These are phyloP conservation scores for Melipona beecheii DNA, from an alignment of 2,888 invertebrate genomes.

Conservation along the genomic window DNA sequence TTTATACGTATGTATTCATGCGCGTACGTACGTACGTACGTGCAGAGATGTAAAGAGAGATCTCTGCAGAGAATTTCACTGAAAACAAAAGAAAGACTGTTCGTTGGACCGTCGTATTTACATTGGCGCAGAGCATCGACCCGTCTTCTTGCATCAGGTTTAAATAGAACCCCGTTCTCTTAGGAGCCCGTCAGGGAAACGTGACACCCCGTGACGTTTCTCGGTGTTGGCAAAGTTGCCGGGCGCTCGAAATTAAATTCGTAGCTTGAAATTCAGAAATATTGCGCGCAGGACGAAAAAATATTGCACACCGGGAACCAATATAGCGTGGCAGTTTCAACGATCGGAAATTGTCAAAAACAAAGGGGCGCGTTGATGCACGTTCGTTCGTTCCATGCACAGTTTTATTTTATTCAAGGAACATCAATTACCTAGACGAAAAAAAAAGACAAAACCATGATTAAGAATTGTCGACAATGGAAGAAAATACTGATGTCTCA, in stretches of 20 bases:
- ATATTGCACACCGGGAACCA: too few relatives aligned
- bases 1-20: neutral
- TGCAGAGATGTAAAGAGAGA: neutral
- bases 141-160: constrained; percentile 39
- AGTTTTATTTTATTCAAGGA: too few relatives aligned
- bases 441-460: too few relatives aligned
- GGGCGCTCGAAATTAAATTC: constrained; percentile 57
- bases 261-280: constrained; percentile 2
- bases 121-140: constrained; percentile 33
- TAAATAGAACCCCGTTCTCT: constrained; percentile 42
- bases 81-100: neutral
- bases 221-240: constrained; percentile 29
- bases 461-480: too few relatives aligned
- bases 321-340: neutral
- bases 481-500: too few relatives aligned
- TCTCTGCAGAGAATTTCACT: neutral
- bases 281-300: neutral
- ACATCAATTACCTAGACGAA: too few relatives aligned
- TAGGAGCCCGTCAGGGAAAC: constrained; percentile 29
- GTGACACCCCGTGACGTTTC: constrained; percentile 39
- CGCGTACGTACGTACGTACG: too few relatives aligned
- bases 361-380: neutral
- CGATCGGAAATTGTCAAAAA: neutral
- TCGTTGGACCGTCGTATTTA: constrained; percentile 5
- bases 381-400: too few relatives aligned